A percentile compares a stretch with the other conserved stretches of the same genome.
Conservation (phyloP, 2,797 vertebrate species). For the Microctenopoma lineatum region DNA sequence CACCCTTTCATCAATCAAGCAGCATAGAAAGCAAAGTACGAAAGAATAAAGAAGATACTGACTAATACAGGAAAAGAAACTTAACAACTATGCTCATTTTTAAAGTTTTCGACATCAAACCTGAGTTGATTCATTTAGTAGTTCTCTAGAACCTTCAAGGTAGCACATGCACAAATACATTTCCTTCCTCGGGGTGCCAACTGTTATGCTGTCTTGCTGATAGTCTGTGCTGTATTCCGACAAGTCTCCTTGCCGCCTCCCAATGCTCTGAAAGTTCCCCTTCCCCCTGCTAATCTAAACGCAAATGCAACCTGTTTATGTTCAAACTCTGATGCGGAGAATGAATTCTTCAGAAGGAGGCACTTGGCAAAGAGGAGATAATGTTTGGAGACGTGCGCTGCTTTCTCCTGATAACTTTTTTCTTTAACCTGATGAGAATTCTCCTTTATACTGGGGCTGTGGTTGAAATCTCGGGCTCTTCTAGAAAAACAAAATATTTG, state of each 20-base stretch:
- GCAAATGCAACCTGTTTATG: slow-evolving; percentile 69
- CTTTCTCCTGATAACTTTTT: slow-evolving; percentile 56
- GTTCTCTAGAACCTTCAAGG: slow-evolving; percentile 34
- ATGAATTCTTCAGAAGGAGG: slow-evolving; percentile 45
- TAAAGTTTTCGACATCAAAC: background rate
- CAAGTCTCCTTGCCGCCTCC: slow-evolving; percentile 57
- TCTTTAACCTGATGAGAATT: slow-evolving; percentile 61
- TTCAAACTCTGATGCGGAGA: slow-evolving; percentile 45
- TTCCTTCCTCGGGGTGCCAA: slow-evolving; percentile 36
- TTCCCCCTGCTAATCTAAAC: slow-evolving; percentile 73
- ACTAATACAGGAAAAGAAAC: background rate
- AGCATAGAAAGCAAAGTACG: background rate
- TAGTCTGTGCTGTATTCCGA: slow-evolving; percentile 61
- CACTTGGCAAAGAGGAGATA: slow-evolving; percentile 65
- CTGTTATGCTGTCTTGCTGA: slow-evolving; percentile 21
- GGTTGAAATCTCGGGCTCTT: slow-evolving; percentile 59
- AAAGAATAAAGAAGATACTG: background rate
- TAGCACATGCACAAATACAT: slow-evolving; percentile 26
- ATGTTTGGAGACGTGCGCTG: slow-evolving; percentile 57
- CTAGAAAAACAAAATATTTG: slow-evolving; percentile 20
- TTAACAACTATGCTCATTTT: background rate
- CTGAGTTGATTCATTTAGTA: slow-evolving; percentile 20
- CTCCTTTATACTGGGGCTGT: slow-evolving; percentile 43
- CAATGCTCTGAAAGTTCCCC: slow-evolving; percentile 51
- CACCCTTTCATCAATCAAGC: no score